A percentile compares a stretch with the other conserved stretches of the same genome.
Conservation (phyloP, 2,113 vertebrate species). For the Brevimyrus niger region DNA sequence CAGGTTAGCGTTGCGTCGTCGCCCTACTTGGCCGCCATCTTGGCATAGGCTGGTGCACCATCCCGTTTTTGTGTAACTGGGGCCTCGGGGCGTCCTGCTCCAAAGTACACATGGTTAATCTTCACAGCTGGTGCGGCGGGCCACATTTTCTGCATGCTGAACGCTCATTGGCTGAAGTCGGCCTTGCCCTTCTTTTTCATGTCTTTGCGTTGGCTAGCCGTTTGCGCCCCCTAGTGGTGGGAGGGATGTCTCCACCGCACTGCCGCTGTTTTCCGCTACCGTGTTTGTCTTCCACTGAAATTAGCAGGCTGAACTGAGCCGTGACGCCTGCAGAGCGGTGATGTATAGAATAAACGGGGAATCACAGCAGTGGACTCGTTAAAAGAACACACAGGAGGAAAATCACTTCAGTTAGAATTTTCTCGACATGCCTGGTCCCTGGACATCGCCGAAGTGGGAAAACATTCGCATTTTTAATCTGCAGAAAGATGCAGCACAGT, state of each 20-base stretch:
- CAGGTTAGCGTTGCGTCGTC: slow-evolving; percentile 62
- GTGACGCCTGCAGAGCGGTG: neutral
- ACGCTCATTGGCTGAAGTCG: neutral
- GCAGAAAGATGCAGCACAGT: neutral
- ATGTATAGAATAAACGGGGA: neutral
- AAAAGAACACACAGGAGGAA: neutral
- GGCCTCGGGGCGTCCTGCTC: fast-evolving
- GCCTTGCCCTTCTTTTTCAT: neutral
- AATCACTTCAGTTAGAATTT: neutral
- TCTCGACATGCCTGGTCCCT: neutral
- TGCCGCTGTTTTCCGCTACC: neutral
- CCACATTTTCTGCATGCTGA: neutral
- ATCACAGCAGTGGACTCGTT: neutral
- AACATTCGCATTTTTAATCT: neutral
- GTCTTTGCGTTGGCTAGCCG: neutral
- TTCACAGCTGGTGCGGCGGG: neutral
- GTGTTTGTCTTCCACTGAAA: neutral
- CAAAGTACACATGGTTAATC: neutral
- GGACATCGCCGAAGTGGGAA: neutral
- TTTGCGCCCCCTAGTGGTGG: neutral
- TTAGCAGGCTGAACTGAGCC: neutral
- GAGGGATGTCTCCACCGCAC: neutral
- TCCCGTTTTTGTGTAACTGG: neutral
- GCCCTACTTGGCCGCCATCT: neutral
- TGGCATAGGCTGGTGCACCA: neutral